Base-by-base conservation (phyloP, 2,797 vertebrate species). In the Balearica regulorum region DNA sequence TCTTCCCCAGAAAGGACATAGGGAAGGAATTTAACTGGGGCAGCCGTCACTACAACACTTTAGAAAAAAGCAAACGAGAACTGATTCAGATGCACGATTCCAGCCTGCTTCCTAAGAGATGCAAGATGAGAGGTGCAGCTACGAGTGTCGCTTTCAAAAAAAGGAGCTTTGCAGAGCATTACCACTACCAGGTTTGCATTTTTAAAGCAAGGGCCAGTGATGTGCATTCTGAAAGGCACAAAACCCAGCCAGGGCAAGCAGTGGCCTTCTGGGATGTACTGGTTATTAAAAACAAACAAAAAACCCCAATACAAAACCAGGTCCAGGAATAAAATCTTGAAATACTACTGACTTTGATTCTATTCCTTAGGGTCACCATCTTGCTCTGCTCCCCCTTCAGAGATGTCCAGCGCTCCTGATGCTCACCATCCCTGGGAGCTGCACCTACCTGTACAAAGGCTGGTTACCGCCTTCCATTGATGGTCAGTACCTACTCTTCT, bases 61-160 rank as follows among this genome's bases (percentile, higher is more conserved):
- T 1, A 61, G 28, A 13, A 44, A 72, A 54, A 35, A 76, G 11
- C n/a, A 75, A 83, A 44, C 0, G 13, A 88, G 24, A 84, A 68
- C 44, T 16, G 58, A 87, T 60, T 77, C 54, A 64, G 80, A 79
- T 35, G 64, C 2, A 2, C 0, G 0, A 46, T 44, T 83, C 66
- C 11, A 87, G 58, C 29, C 64, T 48, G 62, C 49, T 86, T 89
- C 81, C 70, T 87, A 76, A 64, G 64, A 72, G 91, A 88, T 69
- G 48, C 19, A 73, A 79, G 54, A 84, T 13, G 31, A 90, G 53
- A 89, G 31, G n/a, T 35, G 51, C 58, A 79, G 51, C 72, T 66
- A 60, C 2, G 15, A 94, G 85, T 13, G 5, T 8, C 46, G 49
- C 19, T 73, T 65, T 73, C 39, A 41, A 84, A 75, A 41, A 84